Conservation (phyloP, 1,140 invertebrate genomes). For the Drosophila orena region DNA sequence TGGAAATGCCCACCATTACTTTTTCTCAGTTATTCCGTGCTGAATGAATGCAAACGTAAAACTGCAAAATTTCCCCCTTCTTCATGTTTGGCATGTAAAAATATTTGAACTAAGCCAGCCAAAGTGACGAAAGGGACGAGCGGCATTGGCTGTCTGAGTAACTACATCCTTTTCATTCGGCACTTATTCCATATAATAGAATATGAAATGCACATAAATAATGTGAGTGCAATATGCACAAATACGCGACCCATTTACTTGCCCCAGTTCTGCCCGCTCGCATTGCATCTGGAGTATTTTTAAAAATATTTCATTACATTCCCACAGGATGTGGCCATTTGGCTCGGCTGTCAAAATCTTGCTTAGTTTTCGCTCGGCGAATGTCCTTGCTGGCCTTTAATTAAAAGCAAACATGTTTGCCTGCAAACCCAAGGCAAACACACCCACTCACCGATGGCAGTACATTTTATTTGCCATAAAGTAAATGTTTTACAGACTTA, state of each 20-base stretch:
- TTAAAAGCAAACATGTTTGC: constrained; percentile 78
- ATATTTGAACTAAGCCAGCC: constrained; percentile 61
- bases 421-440: constrained; percentile 57
- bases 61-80: constrained; percentile 27
- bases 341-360: constrained; percentile 22
- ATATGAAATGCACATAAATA: constrained; percentile 48
- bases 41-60: constrained; percentile 39
- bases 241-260: not conserved
- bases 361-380: constrained; percentile 14
- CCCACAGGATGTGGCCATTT: constrained; percentile 26
- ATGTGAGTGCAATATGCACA: constrained; percentile 28
- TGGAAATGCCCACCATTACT: constrained; percentile 15
- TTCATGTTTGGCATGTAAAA: constrained; percentile 57
- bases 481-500: constrained; percentile 50
- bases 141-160: constrained; percentile 43
- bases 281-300: constrained; percentile 4
- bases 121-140: constrained; percentile 9
- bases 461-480: constrained; percentile 56
- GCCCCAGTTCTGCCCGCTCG: not conserved
- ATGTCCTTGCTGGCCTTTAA: constrained; percentile 53
- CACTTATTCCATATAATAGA: constrained; percentile 62
- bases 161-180: constrained; percentile 77
- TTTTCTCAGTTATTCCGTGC: constrained; percentile 23
- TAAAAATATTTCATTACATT: constrained; percentile 44
- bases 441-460: constrained; percentile 1